A percentile compares a stretch with the other conserved stretches of the same genome.
These are phyloP conservation scores for Dolichotis patagonum DNA, from an alignment of 2,113 vertebrate species.

Conservation along the genomic window DNA sequence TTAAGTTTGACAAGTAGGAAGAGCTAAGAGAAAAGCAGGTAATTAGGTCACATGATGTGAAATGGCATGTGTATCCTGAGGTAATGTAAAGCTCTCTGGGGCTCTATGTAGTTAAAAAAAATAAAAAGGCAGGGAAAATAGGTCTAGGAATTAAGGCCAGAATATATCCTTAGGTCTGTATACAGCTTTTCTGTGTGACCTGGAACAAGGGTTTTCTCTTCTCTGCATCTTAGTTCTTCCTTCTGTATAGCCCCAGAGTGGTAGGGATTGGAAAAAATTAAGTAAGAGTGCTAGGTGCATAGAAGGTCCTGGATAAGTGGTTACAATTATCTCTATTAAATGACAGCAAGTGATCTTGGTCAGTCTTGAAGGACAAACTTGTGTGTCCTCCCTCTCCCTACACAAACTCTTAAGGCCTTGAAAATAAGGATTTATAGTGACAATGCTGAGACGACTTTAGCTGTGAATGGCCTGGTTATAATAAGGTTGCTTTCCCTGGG, in stretches of 20 bases:
- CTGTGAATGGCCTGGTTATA: slow-evolving; percentile 70
- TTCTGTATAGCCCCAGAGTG: not conserved
- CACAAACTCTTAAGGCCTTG: slow-evolving; percentile 36
- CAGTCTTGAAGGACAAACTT: slow-evolving; percentile 9
- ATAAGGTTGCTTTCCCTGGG: slow-evolving; percentile 70
- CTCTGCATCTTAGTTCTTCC: not conserved
- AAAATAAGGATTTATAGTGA: slow-evolving; percentile 73
- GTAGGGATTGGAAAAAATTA: not conserved
- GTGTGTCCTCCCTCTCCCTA: not conserved
- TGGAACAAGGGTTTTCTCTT: not conserved
- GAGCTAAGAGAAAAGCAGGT: not conserved
- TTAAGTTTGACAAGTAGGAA: slow-evolving; percentile 15
- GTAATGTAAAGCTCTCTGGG: not conserved
- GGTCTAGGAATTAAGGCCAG: not conserved
- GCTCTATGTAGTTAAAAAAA: not conserved
- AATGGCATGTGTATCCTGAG: not conserved
- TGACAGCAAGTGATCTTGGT: slow-evolving; percentile 19
- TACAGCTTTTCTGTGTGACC: not conserved
- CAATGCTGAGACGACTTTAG: slow-evolving; percentile 23
- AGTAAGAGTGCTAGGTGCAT: not conserved
- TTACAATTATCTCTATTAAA: slow-evolving; percentile 46
- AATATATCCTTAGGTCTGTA: not conserved
- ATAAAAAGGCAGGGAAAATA: not conserved
- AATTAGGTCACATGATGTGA: not conserved
- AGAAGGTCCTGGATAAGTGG: slow-evolving; percentile 36